Evolutionary conservation across 2,888 invertebrate species (phyloP).

Genomic region (Hirtodrosophila histrioides): DNA sequence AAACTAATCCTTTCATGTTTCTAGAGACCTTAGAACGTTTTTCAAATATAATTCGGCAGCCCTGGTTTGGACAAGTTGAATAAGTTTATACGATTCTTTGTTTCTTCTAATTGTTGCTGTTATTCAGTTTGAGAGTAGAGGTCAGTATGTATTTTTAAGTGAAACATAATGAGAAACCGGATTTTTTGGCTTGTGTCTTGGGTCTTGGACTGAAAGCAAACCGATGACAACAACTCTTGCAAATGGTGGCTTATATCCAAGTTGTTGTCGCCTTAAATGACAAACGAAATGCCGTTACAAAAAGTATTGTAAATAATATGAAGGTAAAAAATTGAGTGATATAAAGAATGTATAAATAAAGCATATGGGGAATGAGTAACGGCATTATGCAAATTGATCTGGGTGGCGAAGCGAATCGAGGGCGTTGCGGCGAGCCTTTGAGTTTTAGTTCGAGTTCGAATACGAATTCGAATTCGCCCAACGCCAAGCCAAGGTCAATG

Average conservation of each 20-base stretch:
- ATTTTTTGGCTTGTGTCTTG: slow-evolving; percentile 42
- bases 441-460: background rate
- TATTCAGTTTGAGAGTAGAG: slow-evolving; percentile 54
- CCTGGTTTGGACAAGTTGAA: slow-evolving; percentile 18
- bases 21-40: slow-evolving; percentile 8
- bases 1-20: too few species aligned
- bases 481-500: slow-evolving; percentile 70
- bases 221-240: slow-evolving; percentile 37
- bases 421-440: slow-evolving; percentile 60
- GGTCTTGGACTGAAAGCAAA: slow-evolving; percentile 19
- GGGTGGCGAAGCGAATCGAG: slow-evolving; percentile 36
- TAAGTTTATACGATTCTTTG: slow-evolving; percentile 22
- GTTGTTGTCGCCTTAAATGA: slow-evolving; percentile 46
- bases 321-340: slow-evolving; percentile 33
- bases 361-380: slow-evolving; percentile 55
- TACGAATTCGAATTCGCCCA: slow-evolving; percentile 34
- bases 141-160: slow-evolving; percentile 51
- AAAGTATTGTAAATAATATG: slow-evolving; percentile 52
- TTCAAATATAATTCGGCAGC: slow-evolving; percentile 2
- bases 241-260: slow-evolving; percentile 22
- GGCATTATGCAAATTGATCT: slow-evolving; percentile 62
- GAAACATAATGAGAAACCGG: slow-evolving; percentile 71
- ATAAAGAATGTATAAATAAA: slow-evolving; percentile 53
- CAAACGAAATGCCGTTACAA: slow-evolving; percentile 70
- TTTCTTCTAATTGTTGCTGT: slow-evolving; percentile 18